phyloP scores from a whole-genome alignment of 2,113 vertebrate species.

The Lamprotornis superbus region DNA sequence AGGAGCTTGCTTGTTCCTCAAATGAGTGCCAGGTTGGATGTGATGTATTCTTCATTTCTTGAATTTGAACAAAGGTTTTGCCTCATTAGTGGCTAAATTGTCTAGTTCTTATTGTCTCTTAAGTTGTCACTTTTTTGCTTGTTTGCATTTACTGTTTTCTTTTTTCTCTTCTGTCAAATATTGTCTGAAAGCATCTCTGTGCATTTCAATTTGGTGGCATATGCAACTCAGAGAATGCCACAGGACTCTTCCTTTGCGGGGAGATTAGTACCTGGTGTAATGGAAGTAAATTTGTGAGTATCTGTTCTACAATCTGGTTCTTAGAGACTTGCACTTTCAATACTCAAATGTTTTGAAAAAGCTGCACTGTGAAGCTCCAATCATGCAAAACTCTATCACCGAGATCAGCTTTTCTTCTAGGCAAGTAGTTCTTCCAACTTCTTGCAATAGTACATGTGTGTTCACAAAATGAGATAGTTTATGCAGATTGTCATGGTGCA shows the following conservation, averaged over 20 bases:
- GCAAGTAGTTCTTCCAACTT: background rate
- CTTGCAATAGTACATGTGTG: accelerated
- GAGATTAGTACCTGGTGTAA: background rate
- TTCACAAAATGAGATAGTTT: background rate
- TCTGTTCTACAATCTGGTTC: background rate
- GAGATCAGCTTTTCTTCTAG: background rate
- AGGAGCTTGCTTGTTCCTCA: background rate
- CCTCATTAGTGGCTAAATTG: background rate
- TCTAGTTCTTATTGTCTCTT: background rate
- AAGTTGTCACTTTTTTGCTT: background rate
- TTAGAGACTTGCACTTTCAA: background rate
- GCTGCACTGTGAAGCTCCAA: background rate
- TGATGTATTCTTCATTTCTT: background rate
- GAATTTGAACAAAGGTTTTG: background rate
- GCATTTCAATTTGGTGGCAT: background rate
- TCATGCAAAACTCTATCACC: background rate
- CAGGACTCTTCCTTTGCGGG: background rate
- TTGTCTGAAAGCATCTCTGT: background rate
- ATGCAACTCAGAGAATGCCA: background rate
- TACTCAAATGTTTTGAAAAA: background rate
- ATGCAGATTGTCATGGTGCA: background rate
- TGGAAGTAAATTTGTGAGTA: background rate
- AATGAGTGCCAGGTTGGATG: background rate
- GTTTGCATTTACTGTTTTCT: background rate
- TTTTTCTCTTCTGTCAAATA: background rate